phyloP scores from a whole-genome alignment of 92 coral and sea anemone species.

The Epizoanthus rinbou region DNA sequence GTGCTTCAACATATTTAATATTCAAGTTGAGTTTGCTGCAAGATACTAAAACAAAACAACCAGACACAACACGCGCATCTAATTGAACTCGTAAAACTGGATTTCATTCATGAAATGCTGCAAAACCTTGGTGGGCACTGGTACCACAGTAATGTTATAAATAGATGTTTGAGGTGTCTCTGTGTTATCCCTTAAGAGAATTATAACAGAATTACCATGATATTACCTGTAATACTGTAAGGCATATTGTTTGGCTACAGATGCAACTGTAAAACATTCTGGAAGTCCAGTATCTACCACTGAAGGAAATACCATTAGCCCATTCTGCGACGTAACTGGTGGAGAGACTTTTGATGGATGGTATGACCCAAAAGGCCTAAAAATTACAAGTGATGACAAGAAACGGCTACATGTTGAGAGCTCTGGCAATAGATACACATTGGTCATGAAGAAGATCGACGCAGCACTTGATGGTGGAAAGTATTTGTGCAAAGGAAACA shows the following conservation, averaged over 20 bases:
- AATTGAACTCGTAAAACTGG: no score
- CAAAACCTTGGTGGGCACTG: no score
- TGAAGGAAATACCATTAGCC: neutral
- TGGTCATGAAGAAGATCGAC: conserved; percentile 16
- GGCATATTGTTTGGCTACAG: neutral
- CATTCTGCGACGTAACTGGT: conserved; percentile 13
- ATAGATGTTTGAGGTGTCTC: no score
- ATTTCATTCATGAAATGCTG: no score
- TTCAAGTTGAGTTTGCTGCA: no score
- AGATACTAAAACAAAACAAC: no score
- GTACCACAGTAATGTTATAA: no score
- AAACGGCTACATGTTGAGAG: conserved; percentile 22
- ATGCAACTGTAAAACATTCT: neutral
- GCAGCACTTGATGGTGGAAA: conserved; percentile 37
- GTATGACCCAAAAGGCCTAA: conserved; percentile 1
- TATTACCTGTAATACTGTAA: neutral
- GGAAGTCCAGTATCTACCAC: neutral
- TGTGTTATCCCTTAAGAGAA: no score
- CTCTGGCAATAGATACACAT: neutral
- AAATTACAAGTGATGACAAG: neutral
- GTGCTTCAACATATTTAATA: no score
- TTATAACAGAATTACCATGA: no score
- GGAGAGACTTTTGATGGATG: conserved; percentile 40
- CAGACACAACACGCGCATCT: no score
- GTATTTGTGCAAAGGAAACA: conserved; percentile 21